These are phyloP conservation scores for Pseudobourletiella spinata DNA, from an alignment of 1,140 invertebrate genomes.

Conservation along the genomic window DNA sequence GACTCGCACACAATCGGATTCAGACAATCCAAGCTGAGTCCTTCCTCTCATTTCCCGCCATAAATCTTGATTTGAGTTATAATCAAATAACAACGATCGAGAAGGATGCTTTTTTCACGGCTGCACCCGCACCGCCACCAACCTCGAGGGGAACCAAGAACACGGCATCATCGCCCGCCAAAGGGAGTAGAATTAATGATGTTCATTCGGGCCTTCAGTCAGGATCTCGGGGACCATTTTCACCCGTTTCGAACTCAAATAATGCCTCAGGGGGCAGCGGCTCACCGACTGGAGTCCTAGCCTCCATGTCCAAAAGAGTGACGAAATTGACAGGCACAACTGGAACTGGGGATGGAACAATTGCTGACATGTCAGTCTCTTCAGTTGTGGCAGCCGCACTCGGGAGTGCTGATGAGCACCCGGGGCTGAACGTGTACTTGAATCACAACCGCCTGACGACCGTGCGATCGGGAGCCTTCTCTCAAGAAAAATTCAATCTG, in stretches of 20 bases:
- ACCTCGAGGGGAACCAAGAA: background rate
- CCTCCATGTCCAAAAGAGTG: background rate
- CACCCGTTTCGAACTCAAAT: background rate
- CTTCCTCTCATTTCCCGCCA: constrained; percentile 44
- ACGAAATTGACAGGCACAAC: background rate
- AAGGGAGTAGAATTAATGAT: background rate
- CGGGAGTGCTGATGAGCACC: constrained; percentile 34
- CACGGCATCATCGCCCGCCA: background rate
- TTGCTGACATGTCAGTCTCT: background rate
- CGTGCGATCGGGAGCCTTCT: constrained; percentile 51
- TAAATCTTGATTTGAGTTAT: constrained; percentile 33
- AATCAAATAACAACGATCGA: constrained; percentile 29
- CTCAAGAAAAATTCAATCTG: constrained; percentile 46
- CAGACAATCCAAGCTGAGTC: constrained; percentile 47
- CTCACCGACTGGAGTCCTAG: background rate
- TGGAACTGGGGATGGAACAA: background rate
- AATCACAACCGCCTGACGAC: constrained; percentile 56
- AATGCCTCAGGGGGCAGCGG: background rate
- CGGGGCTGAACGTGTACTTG: constrained; percentile 58
- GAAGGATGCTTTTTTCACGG: constrained; percentile 20
- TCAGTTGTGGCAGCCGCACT: background rate
- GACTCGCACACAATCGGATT: constrained; percentile 65
- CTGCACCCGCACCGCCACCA: constrained; percentile 3
- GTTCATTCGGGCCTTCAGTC: background rate
- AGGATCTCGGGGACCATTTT: background rate